Evolutionary conservation across 2,113 vertebrate genomes (phyloP), one percentile per base, ranked within the genome.

Genomic region (Menura novaehollandiae): DNA sequence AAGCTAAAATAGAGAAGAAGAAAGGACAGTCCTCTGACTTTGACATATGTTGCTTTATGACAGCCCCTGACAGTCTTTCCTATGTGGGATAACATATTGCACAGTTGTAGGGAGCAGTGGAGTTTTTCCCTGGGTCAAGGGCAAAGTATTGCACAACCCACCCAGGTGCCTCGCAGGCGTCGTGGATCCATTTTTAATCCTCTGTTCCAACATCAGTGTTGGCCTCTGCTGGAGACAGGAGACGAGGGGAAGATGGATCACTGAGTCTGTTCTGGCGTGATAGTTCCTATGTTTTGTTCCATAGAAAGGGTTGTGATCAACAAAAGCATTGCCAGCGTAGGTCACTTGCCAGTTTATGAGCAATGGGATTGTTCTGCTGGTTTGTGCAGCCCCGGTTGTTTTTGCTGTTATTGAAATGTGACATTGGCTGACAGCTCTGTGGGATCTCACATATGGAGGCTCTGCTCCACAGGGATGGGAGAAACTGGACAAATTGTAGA

Each of bases 401-500:
- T 94, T n/a, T 85, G 89, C 89, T 87, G 28, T 88, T 95, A 49
- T 64, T 94, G 96, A 95, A 96, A 96, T 94, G 93, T 95, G 92
- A 97, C 93, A 80, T 93, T 91, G 95, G 95, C 96, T 92, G 93
- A 95, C 95, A 94, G 95, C 96, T 97, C 95, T 91, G 96, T 96
- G 96, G 93, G 95, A 96, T 96, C 95, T 91, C 94, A 6, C 96
- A 95, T 89, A 95, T 95, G 95, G 96, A 96, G 94, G 78, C 91
- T 95, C 69, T 18, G 91, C 91, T 96, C 93, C 6, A 39, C 86
- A 6, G 91, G 94, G 94, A 89, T 95, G 91, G 95, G 94, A 96
- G 95, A 96, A 97, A 93, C 95, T 52, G 94, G 94, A 95, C 96
- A 95, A 96, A 91, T 72, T 97, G 95, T 68, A 37, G 91, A 4